Conservation (phyloP, 2,113 vertebrate species). For the Hystrix brachyura region DNA sequence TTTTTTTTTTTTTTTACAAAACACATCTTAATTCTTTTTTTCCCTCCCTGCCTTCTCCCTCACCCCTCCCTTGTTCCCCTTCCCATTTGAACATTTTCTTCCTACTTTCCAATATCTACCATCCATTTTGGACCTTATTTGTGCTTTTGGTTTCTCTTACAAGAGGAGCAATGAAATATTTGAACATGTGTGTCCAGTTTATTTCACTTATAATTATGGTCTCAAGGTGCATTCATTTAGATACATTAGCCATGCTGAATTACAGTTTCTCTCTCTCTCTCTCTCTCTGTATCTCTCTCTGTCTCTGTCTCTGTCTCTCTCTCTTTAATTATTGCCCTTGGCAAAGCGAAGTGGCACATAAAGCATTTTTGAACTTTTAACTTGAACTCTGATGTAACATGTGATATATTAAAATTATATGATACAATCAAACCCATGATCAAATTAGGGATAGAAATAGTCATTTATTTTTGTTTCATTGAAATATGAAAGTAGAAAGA, state of each 20-base stretch:
- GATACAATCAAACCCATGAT: background rate
- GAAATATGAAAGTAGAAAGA: background rate
- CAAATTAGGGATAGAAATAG: background rate
- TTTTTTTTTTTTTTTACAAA: no score
- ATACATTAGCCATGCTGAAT: background rate
- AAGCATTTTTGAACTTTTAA: background rate
- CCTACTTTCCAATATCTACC: no score
- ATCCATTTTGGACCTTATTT: no score
- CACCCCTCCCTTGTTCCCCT: no score
- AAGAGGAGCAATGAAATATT: no score
- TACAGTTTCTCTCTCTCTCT: background rate
- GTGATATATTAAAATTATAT: background rate
- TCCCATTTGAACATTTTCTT: no score
- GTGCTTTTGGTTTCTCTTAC: no score
- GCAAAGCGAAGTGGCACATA: background rate
- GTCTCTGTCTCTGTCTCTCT: background rate
- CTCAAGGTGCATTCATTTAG: background rate
- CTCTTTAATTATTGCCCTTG: background rate
- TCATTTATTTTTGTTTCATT: slow-evolving; percentile 27
- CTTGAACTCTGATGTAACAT: background rate
- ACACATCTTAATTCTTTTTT: no score
- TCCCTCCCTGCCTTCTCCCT: no score
- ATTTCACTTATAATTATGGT: no score
- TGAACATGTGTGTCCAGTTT: no score
- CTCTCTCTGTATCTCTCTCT: background rate